Percentiles rank a stretch among this genome's conserved stretches.
Conservation (phyloP, 2,888 invertebrate genomes). For the Frankliniella fusca region DNA sequence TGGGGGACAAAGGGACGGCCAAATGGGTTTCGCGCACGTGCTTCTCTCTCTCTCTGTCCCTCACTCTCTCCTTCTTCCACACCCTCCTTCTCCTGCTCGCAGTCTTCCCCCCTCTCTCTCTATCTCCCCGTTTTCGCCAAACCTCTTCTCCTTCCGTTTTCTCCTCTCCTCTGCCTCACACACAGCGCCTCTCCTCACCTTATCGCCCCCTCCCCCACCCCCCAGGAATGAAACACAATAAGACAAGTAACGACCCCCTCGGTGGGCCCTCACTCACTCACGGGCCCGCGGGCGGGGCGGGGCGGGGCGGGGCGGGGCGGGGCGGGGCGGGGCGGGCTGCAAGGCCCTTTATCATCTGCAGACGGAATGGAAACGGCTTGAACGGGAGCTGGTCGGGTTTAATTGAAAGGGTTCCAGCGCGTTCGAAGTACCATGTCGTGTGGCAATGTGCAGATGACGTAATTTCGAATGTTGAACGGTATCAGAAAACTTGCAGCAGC, state of each 20-base stretch:
- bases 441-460: too few species aligned
- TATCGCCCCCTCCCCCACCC: neutral
- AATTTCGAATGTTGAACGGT: too few species aligned
- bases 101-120: neutral
- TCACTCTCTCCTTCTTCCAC: neutral
- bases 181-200: slow-evolving; percentile 12
- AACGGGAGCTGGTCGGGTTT: too few species aligned
- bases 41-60: neutral
- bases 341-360: too few species aligned
- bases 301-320: neutral
- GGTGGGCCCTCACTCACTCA: neutral
- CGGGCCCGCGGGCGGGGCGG: neutral
- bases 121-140: neutral
- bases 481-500: too few species aligned
- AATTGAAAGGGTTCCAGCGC: too few species aligned
- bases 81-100: neutral
- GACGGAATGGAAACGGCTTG: too few species aligned
- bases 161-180: slow-evolving; percentile 8
- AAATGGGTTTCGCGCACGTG: slow-evolving; percentile 14
- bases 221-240: slow-evolving; percentile 20
- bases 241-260: slow-evolving; percentile 19
- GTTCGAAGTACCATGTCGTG: too few species aligned
- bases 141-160: neutral
- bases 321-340: neutral
- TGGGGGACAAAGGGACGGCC: slow-evolving; percentile 6